Evolutionary conservation across 2,797 vertebrate species (phyloP).

Genomic region (Gymnoscopelus braueri): DNA sequence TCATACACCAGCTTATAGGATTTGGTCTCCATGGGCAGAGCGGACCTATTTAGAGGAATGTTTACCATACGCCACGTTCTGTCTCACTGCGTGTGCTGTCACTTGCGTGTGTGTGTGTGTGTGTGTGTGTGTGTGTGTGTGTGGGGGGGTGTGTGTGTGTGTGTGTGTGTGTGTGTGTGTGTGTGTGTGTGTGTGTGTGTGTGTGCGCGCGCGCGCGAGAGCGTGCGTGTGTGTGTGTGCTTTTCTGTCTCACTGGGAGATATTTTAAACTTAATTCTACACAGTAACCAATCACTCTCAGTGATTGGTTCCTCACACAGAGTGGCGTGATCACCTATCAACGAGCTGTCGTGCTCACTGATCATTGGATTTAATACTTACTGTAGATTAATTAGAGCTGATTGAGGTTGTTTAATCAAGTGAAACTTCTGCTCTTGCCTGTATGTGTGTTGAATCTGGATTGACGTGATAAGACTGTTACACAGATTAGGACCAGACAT

Average conservation of each 20-base stretch:
- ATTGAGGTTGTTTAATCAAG: slow-evolving; percentile 3
- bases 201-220: slow-evolving; percentile 7
- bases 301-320: background rate
- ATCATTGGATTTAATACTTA: slow-evolving; percentile 12
- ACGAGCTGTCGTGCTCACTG: background rate
- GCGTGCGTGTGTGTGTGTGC: background rate
- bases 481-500: slow-evolving; percentile 43
- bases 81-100: background rate
- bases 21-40: slow-evolving; percentile 25
- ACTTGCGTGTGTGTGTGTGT: background rate
- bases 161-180: slow-evolving; percentile 12
- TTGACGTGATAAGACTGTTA: slow-evolving; percentile 27
- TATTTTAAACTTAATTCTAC: background rate
- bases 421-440: slow-evolving; percentile 19
- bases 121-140: slow-evolving; percentile 13
- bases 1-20: slow-evolving; percentile 42
- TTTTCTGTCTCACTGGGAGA: background rate
- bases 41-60: slow-evolving; percentile 25
- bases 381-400: slow-evolving; percentile 15
- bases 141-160: slow-evolving; percentile 3
- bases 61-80: slow-evolving; percentile 9
- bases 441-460: slow-evolving; percentile 33
- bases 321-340: background rate
- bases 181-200: background rate
- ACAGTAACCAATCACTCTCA: background rate